Conservation (phyloP, 2,888 invertebrate genomes). For the Aromia moschata region DNA sequence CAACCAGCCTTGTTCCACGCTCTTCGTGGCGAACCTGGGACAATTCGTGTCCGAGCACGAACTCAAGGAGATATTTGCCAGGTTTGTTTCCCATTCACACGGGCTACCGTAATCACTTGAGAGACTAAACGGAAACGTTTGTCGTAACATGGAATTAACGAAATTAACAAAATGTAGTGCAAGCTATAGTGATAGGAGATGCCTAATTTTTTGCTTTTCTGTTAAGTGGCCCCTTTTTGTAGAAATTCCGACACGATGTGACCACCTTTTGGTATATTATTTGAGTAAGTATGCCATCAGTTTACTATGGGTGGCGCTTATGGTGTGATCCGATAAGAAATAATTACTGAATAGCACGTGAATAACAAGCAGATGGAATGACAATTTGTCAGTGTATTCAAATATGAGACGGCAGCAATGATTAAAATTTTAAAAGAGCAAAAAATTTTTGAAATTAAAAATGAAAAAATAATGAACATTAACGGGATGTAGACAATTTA, state of each 20-base stretch:
- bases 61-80: constrained; percentile 97
- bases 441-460: no score
- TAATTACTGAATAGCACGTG: no score
- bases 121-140: constrained; percentile 6
- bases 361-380: no score
- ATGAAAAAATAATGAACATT: no score
- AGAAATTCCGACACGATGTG: constrained; percentile 52
- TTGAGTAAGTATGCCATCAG: constrained; percentile 7
- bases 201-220: constrained; percentile 41
- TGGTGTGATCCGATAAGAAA: no score
- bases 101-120: constrained; percentile 13
- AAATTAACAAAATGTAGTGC: constrained; percentile 43
- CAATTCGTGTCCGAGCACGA: constrained; percentile 98
- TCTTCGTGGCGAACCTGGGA: constrained; percentile 98
- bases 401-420: no score
- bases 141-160: background rate
- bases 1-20: constrained; percentile 94
- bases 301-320: constrained; percentile 3
- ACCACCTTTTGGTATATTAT: constrained; percentile 33
- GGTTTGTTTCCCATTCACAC: constrained; percentile 67
- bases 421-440: no score
- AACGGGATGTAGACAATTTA: no score
- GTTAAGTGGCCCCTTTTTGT: constrained; percentile 51
- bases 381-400: no score
- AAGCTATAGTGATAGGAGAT: constrained; percentile 52